Evolutionary conservation across 1,140 invertebrate genomes (phyloP).

Genomic region (Harpegnathos saltator): DNA sequence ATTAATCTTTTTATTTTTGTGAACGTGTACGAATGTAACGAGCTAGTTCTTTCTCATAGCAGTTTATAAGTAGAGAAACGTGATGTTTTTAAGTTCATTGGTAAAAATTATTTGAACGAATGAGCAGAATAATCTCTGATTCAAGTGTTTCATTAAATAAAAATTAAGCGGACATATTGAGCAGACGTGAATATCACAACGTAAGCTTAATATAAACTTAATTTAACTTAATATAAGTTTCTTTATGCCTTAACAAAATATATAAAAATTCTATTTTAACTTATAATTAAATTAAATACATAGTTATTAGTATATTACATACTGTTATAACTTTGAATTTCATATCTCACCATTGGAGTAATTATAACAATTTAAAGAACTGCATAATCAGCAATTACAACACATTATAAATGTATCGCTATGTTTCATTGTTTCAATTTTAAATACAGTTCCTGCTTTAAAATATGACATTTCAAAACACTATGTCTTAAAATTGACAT

Average conservation of each 20-base stretch:
- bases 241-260: background rate
- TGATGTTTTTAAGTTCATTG: background rate
- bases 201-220: background rate
- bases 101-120: conserved; percentile 1
- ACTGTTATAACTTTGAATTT: background rate
- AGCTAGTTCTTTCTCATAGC: background rate
- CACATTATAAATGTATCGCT: background rate
- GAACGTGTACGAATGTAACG: background rate
- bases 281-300: no score
- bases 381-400: background rate
- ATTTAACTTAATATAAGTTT: no score
- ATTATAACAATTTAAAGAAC: background rate
- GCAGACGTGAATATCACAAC: background rate
- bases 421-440: background rate
- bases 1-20: background rate
- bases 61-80: background rate
- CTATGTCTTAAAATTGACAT: background rate
- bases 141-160: background rate
- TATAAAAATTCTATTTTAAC: no score
- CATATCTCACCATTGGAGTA: background rate
- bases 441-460: background rate
- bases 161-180: no score
- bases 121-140: background rate
- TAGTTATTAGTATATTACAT: background rate
- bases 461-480: background rate